Conservation (phyloP, 2,113 vertebrate species). For the Chaenocephalus aceratus region DNA sequence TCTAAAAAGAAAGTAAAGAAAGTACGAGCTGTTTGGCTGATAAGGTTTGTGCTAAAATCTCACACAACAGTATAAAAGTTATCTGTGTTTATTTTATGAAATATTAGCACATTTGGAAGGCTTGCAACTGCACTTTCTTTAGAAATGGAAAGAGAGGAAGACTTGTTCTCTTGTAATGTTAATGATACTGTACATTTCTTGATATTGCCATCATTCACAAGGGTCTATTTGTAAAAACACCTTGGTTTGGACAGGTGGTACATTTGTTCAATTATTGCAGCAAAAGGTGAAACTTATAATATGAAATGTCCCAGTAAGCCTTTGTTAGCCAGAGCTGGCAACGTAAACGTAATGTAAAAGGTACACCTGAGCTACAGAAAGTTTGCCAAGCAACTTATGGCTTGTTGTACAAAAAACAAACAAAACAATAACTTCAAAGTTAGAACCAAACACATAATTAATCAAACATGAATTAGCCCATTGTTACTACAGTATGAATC, state of each 20-base stretch:
- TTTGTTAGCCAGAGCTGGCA: not conserved
- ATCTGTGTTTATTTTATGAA: not conserved
- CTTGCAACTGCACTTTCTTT: no score
- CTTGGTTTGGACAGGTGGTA: not conserved
- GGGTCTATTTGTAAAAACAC: not conserved
- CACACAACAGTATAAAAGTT: conserved; percentile 12
- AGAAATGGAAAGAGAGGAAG: not conserved
- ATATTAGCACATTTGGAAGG: no score
- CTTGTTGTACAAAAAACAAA: no score
- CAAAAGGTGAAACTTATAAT: not conserved
- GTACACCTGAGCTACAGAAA: not conserved
- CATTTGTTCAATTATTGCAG: not conserved
- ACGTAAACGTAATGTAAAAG: not conserved
- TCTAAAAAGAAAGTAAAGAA: not conserved
- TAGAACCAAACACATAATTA: not conserved
- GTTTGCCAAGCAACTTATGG: not conserved
- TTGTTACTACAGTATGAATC: not conserved
- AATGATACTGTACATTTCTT: no score
- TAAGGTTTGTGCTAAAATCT: not conserved
- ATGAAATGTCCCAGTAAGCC: not conserved
- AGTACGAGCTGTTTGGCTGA: not conserved
- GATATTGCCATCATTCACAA: not conserved
- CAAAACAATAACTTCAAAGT: not conserved
- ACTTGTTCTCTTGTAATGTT: not conserved
- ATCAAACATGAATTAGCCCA: not conserved